Evolutionary conservation across 2,888 invertebrate species (phyloP).

Genomic region (Alloplasta piceator): DNA sequence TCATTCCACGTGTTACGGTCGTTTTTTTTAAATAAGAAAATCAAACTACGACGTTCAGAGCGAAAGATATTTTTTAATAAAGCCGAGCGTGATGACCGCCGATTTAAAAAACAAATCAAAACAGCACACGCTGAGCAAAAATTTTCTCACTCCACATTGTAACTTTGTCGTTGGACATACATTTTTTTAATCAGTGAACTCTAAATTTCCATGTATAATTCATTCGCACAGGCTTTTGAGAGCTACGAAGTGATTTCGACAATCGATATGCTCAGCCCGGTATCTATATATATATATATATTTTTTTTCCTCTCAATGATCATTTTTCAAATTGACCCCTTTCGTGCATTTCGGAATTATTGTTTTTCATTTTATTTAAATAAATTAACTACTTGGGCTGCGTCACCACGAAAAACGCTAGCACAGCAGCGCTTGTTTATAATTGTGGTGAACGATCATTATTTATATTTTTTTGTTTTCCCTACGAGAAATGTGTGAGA

Average conservation of each 20-base stretch:
- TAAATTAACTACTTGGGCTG: constrained; percentile 81
- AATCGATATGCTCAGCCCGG: constrained; percentile 11
- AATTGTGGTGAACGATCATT: constrained; percentile 53
- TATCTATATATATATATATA: constrained; percentile 8
- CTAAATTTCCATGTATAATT: constrained; percentile 26
- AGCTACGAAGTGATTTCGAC: constrained; percentile 1
- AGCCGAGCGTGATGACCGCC: constrained; percentile 6
- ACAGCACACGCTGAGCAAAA: constrained; percentile 22
- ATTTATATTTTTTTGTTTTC: constrained; percentile 61
- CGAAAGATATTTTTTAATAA: constrained; percentile 54
- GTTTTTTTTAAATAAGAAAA: constrained; percentile 28
- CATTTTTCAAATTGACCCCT: constrained; percentile 42
- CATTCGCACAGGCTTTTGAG: constrained; percentile 12
- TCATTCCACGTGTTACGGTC: constrained; percentile 8
- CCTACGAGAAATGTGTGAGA: constrained; percentile 69
- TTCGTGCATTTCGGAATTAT: constrained; percentile 49
- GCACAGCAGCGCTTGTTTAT: constrained; percentile 76
- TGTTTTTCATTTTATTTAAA: constrained; percentile 73
- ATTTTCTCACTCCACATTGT: constrained; percentile 38
- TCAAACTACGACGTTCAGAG: constrained; percentile 54
- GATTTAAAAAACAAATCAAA: neutral
- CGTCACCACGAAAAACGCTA: constrained; percentile 74
- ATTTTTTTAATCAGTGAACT: constrained; percentile 28
- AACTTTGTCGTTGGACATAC: constrained; percentile 32
- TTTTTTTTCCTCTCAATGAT: too few species aligned